Conservation (phyloP, 2,113 vertebrate genomes). For the Lota lota region DNA sequence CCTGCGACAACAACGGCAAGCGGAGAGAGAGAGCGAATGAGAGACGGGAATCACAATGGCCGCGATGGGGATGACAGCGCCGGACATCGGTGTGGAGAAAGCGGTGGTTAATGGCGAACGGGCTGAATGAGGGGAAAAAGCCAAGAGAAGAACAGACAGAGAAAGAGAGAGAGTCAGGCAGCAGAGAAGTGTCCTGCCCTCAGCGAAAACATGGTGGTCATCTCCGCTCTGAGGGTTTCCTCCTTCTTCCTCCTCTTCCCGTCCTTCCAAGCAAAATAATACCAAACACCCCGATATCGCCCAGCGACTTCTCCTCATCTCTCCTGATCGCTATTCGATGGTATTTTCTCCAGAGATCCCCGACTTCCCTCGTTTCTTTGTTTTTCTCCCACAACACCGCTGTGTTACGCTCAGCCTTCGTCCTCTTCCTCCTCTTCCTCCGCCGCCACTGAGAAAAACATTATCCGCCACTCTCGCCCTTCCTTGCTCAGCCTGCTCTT, state of each 20-base stretch:
- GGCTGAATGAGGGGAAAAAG: too few species aligned
- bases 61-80: too few species aligned
- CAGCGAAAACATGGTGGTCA: constrained; percentile 1
- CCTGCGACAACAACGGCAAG: not conserved
- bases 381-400: constrained; percentile 10
- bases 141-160: not conserved
- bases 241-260: not conserved
- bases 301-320: not conserved
- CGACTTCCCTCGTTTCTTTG: not conserved
- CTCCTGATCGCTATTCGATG: not conserved
- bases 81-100: too few species aligned
- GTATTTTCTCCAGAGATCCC: not conserved
- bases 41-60: not conserved
- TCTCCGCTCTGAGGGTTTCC: not conserved
- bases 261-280: not conserved
- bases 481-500: not conserved
- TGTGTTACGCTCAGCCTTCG: constrained; percentile 9
- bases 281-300: not conserved
- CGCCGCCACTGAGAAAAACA: constrained; percentile 28
- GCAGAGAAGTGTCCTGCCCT: constrained; percentile 7
- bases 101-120: too few species aligned
- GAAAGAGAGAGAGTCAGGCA: not conserved
- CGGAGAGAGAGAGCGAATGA: not conserved
- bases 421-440: constrained; percentile 21
- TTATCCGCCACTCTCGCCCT: constrained; percentile 17